Conservation (phyloP, 2,797 vertebrate genomes). For the Notoglanidium macrostoma region DNA sequence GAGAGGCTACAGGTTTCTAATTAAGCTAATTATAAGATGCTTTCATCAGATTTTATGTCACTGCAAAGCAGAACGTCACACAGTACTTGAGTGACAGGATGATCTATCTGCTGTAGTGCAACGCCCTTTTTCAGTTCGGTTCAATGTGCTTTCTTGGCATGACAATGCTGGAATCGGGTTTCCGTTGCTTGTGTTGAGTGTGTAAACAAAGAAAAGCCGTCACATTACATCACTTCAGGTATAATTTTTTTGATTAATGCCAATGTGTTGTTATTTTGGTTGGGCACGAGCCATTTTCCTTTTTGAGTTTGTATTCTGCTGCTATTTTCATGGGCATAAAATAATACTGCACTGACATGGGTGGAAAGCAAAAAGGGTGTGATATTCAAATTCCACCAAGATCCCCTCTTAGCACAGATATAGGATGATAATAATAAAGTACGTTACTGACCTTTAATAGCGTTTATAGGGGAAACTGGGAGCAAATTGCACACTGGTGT, state of each 20-base stretch:
- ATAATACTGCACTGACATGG: neutral
- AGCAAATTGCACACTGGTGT: too few relatives aligned
- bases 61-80: neutral
- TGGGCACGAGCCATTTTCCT: neutral
- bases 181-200: neutral
- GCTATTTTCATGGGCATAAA: constrained; percentile 1
- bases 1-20: neutral
- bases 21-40: neutral
- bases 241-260: neutral
- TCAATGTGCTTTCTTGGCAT: neutral
- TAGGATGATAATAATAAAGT: neutral
- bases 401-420: too few relatives aligned
- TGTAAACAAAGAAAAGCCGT: neutral
- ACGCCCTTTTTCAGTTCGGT: neutral
- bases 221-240: neutral
- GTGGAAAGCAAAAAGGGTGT: neutral
- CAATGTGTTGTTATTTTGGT: neutral
- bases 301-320: neutral
- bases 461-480: neutral
- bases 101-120: neutral
- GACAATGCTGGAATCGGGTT: neutral
- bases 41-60: neutral
- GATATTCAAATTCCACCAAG: neutral
- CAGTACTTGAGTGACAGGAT: neutral
- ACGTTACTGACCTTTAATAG: neutral